phyloP scores from a whole-genome alignment of 1,140 invertebrate species.

The Atta colombica region DNA sequence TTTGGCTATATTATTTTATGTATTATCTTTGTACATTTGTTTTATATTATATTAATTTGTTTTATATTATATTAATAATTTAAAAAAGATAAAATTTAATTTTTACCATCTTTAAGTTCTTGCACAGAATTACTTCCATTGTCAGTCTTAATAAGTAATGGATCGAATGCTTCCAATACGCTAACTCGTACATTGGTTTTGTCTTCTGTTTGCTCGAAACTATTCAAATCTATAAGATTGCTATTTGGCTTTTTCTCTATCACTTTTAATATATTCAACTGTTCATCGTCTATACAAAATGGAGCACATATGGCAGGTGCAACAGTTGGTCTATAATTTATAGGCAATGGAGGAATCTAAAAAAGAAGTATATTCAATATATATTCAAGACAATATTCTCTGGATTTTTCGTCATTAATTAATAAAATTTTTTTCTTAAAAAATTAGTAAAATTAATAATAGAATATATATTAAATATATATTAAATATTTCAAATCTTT shows the following conservation, averaged over 20 bases:
- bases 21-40: background rate
- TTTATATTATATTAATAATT: conserved; percentile 17
- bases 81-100: background rate
- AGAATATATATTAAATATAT: conserved; percentile 4
- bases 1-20: background rate
- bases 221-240: conserved; percentile 87
- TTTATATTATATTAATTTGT: background rate
- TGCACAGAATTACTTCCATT: conserved; percentile 72
- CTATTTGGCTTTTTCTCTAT: conserved; percentile 87
- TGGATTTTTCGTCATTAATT: background rate
- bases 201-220: conserved; percentile 83
- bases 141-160: conserved; percentile 89
- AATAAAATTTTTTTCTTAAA: background rate
- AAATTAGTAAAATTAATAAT: background rate
- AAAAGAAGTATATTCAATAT: conserved; percentile 59
- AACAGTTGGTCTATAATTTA: conserved; percentile 82
- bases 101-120: conserved; percentile 78
- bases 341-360: conserved; percentile 85
- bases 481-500: background rate
- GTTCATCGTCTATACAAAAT: conserved; percentile 77
- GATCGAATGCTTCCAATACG: conserved; percentile 94
- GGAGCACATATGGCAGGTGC: conserved; percentile 70
- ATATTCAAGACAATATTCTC: conserved; percentile 5
- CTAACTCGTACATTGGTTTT: conserved; percentile 91
- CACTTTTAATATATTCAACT: conserved; percentile 85